Evolutionary conservation across 1,140 invertebrate species (phyloP).

Genomic region (Drosophila kanapiae): DNA sequence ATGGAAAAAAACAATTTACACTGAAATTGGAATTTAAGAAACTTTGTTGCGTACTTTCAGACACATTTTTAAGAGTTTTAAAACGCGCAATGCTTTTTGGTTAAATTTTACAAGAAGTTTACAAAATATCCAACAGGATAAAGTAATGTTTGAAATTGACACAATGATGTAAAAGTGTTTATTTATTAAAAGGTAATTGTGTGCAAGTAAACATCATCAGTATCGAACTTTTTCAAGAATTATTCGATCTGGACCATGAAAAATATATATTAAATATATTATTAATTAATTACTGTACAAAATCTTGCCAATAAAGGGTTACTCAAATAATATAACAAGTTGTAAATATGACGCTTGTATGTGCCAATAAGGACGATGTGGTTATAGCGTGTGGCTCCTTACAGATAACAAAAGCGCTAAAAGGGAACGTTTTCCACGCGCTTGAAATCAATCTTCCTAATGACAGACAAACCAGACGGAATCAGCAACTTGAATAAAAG

Average conservation of each 20-base stretch:
- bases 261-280: neutral
- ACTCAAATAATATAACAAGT: constrained; percentile 15
- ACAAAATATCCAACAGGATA: no score
- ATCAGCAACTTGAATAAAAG: constrained; percentile 26
- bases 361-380: neutral
- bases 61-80: no score
- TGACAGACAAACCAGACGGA: constrained; percentile 60
- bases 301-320: neutral
- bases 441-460: constrained; percentile 82
- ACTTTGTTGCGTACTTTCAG: no score
- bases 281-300: neutral
- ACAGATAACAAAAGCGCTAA: constrained; percentile 54
- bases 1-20: no score
- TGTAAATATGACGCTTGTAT: constrained; percentile 6
- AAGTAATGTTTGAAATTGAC: no score
- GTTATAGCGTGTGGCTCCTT: constrained; percentile 47
- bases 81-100: no score
- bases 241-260: neutral
- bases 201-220: no score
- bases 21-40: no score
- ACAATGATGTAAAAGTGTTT: no score
- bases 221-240: neutral
- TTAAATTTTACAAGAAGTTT: no score
- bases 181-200: no score
- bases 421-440: constrained; percentile 54